A percentile compares a stretch with the other conserved stretches of the same genome.
Evolutionary conservation across 2,113 vertebrate genomes (phyloP).

Genomic region (Pyxicephalus adspersus): DNA sequence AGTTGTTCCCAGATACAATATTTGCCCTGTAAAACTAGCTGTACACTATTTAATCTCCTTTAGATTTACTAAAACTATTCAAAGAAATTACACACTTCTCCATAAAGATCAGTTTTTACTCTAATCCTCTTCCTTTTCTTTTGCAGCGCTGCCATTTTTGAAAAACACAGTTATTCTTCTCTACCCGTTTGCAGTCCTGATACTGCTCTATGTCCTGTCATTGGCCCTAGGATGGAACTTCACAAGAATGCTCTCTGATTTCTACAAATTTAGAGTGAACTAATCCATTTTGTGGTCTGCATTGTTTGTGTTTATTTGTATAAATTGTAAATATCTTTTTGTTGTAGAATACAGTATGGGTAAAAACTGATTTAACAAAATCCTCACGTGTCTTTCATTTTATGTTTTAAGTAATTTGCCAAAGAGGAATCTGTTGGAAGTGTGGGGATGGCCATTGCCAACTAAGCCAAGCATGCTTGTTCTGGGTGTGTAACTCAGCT

Average conservation of each 20-base stretch:
- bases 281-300: slow-evolving; percentile 62
- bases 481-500: no score
- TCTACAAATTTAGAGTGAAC: slow-evolving; percentile 92
- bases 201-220: slow-evolving; percentile 88
- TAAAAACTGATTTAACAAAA: slow-evolving; percentile 65
- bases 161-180: slow-evolving; percentile 93
- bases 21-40: no score
- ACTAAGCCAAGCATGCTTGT: no score
- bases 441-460: no score
- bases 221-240: slow-evolving; percentile 95
- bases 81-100: no score
- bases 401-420: not conserved
- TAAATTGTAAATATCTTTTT: slow-evolving; percentile 70
- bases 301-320: slow-evolving; percentile 62
- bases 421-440: not conserved
- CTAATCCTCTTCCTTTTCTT: slow-evolving; percentile 27
- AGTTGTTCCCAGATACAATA: no score
- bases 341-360: slow-evolving; percentile 64
- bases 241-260: slow-evolving; percentile 87
- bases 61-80: no score
- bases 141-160: slow-evolving; percentile 88
- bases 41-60: no score
- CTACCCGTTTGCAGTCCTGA: slow-evolving; percentile 90
- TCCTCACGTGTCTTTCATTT: slow-evolving; percentile 58
- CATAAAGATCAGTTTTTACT: not conserved